Conservation (phyloP, 2,797 vertebrate species). For the Pagetopsis macropterus region DNA sequence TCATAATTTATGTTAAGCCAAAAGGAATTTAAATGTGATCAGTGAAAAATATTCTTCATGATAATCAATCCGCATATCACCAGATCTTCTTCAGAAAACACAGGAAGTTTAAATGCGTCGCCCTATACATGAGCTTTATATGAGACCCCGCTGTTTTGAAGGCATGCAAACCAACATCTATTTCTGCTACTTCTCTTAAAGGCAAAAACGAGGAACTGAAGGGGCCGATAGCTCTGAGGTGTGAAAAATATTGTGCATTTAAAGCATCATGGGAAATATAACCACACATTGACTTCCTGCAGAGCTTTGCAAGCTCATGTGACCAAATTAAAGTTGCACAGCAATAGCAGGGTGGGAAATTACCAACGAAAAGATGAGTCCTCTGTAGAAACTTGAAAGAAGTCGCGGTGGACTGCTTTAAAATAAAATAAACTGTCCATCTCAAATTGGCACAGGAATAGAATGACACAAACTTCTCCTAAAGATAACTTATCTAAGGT, state of each 20-base stretch:
- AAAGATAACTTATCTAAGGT: not conserved
- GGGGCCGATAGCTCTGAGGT: constrained; percentile 68
- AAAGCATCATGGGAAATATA: constrained; percentile 67
- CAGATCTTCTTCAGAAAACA: constrained; percentile 43
- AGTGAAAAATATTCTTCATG: not conserved
- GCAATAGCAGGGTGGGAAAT: constrained; percentile 9
- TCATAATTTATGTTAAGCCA: not conserved
- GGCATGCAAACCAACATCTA: constrained; percentile 53
- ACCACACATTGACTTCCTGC: constrained; percentile 65
- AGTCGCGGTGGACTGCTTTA: not conserved
- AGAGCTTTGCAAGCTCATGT: constrained; percentile 38
- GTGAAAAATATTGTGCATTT: constrained; percentile 75
- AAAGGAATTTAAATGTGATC: not conserved
- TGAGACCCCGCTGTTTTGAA: constrained; percentile 26
- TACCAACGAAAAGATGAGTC: constrained; percentile 13
- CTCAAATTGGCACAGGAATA: constrained; percentile 1
- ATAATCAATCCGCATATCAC: constrained; percentile 18
- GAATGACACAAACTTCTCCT: not conserved
- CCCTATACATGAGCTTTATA: constrained; percentile 13
- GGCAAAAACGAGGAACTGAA: constrained; percentile 63
- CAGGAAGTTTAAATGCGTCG: constrained; percentile 33
- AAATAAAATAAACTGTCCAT: not conserved
- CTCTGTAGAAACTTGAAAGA: constrained; percentile 1
- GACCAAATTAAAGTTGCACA: constrained; percentile 31
- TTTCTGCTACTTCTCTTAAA: constrained; percentile 70